Conservation (phyloP, 1,140 invertebrate species). For the Panulirus ornatus region DNA sequence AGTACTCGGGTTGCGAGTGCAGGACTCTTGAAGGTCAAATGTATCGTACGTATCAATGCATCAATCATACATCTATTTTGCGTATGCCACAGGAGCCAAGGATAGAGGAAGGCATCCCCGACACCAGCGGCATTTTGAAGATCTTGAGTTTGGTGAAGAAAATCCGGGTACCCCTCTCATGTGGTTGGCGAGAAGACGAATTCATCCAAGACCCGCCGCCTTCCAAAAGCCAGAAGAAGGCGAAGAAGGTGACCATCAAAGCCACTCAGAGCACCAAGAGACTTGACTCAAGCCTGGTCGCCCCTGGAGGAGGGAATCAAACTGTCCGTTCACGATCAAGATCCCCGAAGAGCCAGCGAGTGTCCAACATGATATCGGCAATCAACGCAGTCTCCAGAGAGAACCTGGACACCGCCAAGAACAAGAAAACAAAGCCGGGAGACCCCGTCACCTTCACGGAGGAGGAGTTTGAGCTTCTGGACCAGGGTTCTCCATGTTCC, state of each 20-base stretch:
- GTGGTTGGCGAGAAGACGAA: neutral
- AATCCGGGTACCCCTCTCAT: neutral
- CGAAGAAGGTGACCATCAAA: neutral
- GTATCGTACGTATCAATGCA: no score
- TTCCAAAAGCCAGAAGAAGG: neutral
- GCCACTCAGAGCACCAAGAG: neutral
- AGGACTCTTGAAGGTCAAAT: no score
- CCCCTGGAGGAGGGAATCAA: neutral
- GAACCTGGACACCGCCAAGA: neutral
- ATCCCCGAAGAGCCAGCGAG: conserved; percentile 38
- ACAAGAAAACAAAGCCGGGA: neutral
- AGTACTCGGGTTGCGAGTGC: no score
- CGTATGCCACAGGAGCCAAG: neutral
- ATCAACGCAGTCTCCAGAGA: conserved; percentile 26
- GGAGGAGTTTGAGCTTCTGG: neutral
- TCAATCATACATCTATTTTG: no score
- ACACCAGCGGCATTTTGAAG: neutral
- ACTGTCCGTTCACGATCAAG: neutral
- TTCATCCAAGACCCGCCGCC: no score
- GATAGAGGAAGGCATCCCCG: neutral
- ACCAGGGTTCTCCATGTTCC: conserved; percentile 51
- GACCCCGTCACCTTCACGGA: conserved; percentile 27
- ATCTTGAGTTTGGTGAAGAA: neutral
- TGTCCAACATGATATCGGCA: conserved; percentile 51
- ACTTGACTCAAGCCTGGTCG: neutral